Percentiles rank a stretch among this genome's conserved stretches.
Conservation (phyloP, 2,797 vertebrate species). For the Eremophila alpestris region DNA sequence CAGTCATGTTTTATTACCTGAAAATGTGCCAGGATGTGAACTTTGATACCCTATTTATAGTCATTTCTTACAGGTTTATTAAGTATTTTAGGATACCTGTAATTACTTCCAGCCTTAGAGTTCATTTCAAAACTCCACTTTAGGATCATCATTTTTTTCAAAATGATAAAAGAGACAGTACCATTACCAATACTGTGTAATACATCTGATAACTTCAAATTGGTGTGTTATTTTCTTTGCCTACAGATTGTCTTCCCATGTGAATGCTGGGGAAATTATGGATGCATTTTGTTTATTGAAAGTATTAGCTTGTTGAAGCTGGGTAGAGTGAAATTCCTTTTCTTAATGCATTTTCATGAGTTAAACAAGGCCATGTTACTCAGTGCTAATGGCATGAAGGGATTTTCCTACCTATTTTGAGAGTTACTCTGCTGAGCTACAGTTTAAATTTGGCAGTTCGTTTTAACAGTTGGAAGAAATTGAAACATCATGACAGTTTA, state of each 20-base stretch:
- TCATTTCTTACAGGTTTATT: neutral
- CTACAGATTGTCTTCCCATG: neutral
- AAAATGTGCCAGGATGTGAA: neutral
- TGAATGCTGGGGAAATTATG: neutral
- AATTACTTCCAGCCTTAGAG: neutral
- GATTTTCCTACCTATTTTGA: conserved; percentile 66
- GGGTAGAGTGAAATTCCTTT: neutral
- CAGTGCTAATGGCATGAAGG: conserved; percentile 25
- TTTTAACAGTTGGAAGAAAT: conserved; percentile 46
- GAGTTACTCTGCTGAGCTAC: conserved; percentile 34
- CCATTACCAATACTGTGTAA: accelerated
- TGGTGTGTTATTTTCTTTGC: neutral
- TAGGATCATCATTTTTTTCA: neutral
- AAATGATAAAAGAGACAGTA: neutral
- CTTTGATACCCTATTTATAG: neutral
- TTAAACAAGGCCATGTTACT: conserved; percentile 5
- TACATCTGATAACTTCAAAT: neutral
- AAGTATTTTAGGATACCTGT: neutral
- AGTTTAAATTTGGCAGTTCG: conserved; percentile 61
- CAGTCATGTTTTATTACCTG: neutral
- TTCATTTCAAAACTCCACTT: neutral
- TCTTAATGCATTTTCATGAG: neutral
- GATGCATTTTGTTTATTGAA: neutral
- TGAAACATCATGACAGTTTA: conserved; percentile 48
- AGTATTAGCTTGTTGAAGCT: neutral